Conservation (phyloP, 2,113 vertebrate genomes). For the Tamias sibiricus region DNA sequence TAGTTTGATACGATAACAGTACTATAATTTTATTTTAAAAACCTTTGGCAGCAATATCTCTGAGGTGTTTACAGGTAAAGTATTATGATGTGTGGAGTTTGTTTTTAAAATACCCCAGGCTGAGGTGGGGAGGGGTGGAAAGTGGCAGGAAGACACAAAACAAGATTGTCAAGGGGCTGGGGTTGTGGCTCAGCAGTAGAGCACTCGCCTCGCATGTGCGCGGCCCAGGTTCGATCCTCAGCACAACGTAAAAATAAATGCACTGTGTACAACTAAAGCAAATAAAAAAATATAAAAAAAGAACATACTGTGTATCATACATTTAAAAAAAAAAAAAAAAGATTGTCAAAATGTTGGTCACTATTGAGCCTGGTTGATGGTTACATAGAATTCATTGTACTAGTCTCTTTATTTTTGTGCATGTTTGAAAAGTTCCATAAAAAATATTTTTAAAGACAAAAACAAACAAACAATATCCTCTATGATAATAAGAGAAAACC, state of each 20-base stretch:
- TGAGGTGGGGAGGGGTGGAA: not conserved
- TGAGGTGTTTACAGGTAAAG: constrained; percentile 42
- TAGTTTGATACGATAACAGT: not conserved
- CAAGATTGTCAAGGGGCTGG: too few relatives aligned
- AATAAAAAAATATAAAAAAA: too few relatives aligned
- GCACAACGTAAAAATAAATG: too few relatives aligned
- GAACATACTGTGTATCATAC: too few relatives aligned
- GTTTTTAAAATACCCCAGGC: not conserved
- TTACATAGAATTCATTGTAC: not conserved
- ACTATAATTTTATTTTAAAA: not conserved
- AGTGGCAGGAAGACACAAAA: constrained; percentile 15
- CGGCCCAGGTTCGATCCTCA: too few relatives aligned
- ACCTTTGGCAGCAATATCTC: not conserved
- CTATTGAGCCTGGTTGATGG: not conserved
- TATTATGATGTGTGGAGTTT: not conserved
- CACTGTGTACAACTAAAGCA: too few relatives aligned
- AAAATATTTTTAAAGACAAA: constrained; percentile 11
- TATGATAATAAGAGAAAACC: not conserved
- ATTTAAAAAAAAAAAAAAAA: too few relatives aligned
- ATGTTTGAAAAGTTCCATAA: constrained; percentile 22
- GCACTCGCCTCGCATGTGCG: too few relatives aligned
- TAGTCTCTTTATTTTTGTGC: not conserved
- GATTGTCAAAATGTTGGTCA: constrained; percentile 3
- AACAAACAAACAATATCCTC: constrained; percentile 3
- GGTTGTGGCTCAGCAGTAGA: too few relatives aligned